Conservation (phyloP, 2,113 vertebrate species). For the Xiphorhynchus elegans region DNA sequence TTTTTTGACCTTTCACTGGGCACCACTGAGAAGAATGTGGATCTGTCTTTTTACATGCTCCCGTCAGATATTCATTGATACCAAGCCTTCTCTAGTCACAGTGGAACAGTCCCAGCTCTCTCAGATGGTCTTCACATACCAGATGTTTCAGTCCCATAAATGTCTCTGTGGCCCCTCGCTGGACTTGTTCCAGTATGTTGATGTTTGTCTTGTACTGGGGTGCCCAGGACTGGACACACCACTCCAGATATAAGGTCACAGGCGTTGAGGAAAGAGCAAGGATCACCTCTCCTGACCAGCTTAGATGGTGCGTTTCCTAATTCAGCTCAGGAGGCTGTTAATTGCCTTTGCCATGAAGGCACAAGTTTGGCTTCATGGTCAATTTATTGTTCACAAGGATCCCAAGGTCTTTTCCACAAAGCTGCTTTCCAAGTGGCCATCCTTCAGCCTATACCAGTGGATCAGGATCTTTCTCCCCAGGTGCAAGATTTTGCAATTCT, state of each 20-base stretch:
- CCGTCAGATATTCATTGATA: background rate
- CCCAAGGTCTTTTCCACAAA: background rate
- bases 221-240: background rate
- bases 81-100: background rate
- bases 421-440: background rate
- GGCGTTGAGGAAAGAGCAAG: background rate
- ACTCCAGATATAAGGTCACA: background rate
- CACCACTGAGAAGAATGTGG: background rate
- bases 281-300: background rate
- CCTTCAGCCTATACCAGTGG: background rate
- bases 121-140: background rate
- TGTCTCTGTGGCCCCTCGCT: background rate
- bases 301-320: rapidly evolving
- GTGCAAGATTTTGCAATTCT: background rate
- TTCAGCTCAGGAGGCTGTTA: background rate
- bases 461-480: rapidly evolving
- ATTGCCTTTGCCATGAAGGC: background rate
- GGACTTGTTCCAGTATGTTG: background rate
- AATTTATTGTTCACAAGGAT: background rate
- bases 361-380: background rate
- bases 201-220: background rate
- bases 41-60: background rate
- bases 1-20: background rate
- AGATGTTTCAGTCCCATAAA: background rate
- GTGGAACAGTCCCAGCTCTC: background rate